Evolutionary conservation across 2,888 invertebrate species (phyloP), one percentile per base, ranked within the genome.

Genomic region (Macaria liturata): DNA sequence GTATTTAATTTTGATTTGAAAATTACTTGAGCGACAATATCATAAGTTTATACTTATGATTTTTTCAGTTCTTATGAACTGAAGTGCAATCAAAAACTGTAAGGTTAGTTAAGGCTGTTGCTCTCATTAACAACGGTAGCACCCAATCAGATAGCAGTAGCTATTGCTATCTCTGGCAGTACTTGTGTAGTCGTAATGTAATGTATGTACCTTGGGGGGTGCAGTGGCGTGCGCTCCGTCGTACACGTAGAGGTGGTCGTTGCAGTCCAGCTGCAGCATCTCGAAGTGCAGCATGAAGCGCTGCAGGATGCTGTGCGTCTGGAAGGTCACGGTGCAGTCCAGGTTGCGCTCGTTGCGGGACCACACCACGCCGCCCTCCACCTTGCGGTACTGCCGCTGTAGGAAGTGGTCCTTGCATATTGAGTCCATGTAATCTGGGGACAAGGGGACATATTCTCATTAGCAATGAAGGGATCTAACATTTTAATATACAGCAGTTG

Each of bases 271-370:
- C 85, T 97, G 97, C 74, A 98, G 93, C 85, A 96, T 94, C 83
- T 98, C 98, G 88, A 98, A 98, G 78, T 98, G 95, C 76, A 98
- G 94, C 97, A 98, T 98, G 88, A 98, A 98, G 74, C 97, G 94
- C 92, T 98, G 98, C 76, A 98, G 93, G 75, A 98, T 97, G 83
- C 97, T 97, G 91, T 98, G 97, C 70, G 98, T 98, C 92, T 98
- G 98, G 91, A 98, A 98, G 64, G 98, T 98, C 83, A 98, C 96
- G 75, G 96, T 95, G 93, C 98, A 98, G 91, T 98, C 96, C 78
- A 98, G 93, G 85, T 97, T 97, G 68, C 97, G 93, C 89, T 98
- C 98, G 88, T 97, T 97, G 82, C 97, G 95, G 32, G 98, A 98
- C 93, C 95, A 96, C 56, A 98, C 93, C 58, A 97, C 96, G 7